Evolutionary conservation across 2,888 invertebrate species (phyloP).

Genomic region (Anarsia innoxiella): DNA sequence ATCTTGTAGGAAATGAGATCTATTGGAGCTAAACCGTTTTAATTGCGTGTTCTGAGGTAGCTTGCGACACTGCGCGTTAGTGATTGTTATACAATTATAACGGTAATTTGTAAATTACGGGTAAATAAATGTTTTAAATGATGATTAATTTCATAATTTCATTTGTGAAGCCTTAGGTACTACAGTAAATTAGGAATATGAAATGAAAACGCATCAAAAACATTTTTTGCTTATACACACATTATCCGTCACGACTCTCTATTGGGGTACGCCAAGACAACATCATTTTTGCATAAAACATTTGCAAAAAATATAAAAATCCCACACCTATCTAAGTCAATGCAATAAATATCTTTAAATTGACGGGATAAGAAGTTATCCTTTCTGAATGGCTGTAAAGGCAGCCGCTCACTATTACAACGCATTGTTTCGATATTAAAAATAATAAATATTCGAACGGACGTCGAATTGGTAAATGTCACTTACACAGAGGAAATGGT

Average conservation of each 20-base stretch:
- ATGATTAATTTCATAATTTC: no score
- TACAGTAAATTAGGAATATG: no score
- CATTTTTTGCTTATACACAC: no score
- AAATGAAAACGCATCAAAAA: no score
- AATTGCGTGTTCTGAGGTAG: background rate
- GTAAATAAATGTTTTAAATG: background rate
- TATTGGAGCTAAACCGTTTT: background rate
- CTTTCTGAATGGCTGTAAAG: conserved; percentile 16
- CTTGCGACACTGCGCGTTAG: no score
- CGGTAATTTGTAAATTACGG: background rate
- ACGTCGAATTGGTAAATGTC: conserved; percentile 19
- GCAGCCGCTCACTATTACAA: conserved; percentile 17
- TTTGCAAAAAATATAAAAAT: no score
- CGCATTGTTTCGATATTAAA: conserved; percentile 17
- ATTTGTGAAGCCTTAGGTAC: no score
- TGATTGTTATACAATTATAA: background rate
- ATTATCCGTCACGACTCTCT: no score
- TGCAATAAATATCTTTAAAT: conserved; percentile 13
- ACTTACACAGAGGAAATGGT: no score
- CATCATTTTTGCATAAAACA: no score
- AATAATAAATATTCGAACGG: conserved; percentile 16
- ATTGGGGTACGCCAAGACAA: no score
- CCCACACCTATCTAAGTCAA: no score
- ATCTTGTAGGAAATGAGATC: conserved; percentile 7
- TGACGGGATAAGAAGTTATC: conserved; percentile 12